Conservation (phyloP, 2,888 invertebrate genomes). For the Hydroisotoma schaefferi region DNA sequence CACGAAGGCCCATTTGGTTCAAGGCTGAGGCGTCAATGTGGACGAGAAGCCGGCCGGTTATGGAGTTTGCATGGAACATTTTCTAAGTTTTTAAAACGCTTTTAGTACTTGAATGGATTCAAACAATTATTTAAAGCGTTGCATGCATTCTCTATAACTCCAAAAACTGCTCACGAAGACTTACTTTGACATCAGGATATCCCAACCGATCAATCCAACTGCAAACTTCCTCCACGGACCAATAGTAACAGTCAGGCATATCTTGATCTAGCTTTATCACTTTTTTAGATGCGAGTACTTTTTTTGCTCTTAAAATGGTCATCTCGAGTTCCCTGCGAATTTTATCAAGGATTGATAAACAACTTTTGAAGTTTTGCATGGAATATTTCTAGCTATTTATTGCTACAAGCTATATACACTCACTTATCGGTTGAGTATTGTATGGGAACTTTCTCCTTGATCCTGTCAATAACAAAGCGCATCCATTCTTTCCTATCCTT, state of each 20-base stretch:
- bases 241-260: constrained; percentile 24
- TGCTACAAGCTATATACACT: too few relatives aligned
- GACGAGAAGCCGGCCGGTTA: constrained; percentile 16
- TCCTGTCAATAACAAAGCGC: too few relatives aligned
- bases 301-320: constrained; percentile 32
- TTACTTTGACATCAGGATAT: neutral
- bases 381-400: neutral
- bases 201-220: constrained; percentile 13
- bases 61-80: constrained; percentile 17
- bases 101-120: neutral
- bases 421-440: constrained; percentile 38
- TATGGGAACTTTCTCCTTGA: constrained; percentile 12
- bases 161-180: too few relatives aligned
- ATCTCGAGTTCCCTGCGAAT: constrained; percentile 38
- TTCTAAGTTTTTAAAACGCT: constrained; percentile 12
- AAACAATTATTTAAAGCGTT: neutral
- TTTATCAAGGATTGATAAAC: constrained; percentile 1
- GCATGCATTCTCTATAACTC: neutral
- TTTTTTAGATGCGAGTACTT: constrained; percentile 13
- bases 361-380: neutral
- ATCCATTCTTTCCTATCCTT: too few relatives aligned
- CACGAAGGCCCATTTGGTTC: constrained; percentile 22
- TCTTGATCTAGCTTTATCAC: constrained; percentile 17
- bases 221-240: constrained; percentile 18
- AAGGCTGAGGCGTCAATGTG: constrained; percentile 19